Conservation (phyloP, 2,797 vertebrate species). For the Smutsia temminckii region DNA sequence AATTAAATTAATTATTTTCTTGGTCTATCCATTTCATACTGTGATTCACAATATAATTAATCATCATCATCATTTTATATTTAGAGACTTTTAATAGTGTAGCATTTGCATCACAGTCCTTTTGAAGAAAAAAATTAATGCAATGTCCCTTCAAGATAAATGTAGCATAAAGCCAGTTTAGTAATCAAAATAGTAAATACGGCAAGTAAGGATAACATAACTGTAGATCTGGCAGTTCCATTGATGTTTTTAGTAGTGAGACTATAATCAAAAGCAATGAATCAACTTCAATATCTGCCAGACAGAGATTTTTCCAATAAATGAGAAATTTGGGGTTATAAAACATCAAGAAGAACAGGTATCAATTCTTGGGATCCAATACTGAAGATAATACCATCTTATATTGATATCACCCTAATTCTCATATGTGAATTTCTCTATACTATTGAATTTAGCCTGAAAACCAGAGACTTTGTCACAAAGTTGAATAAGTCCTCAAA, state of each 20-base stretch:
- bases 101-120: neutral
- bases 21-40: neutral
- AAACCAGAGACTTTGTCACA: neutral
- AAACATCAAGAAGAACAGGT: neutral
- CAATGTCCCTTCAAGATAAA: neutral
- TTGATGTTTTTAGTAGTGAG: neutral
- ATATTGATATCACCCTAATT: neutral
- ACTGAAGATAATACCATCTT: neutral
- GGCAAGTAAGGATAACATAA: neutral
- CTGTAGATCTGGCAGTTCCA: neutral
- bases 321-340: neutral
- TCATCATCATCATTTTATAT: neutral
- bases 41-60: neutral
- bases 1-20: conserved; percentile 8
- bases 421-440: neutral
- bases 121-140: neutral
- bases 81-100: neutral
- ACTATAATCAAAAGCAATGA: neutral
- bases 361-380: neutral
- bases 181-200: neutral
- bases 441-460: neutral
- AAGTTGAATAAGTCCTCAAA: neutral
- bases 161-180: neutral
- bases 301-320: neutral
- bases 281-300: neutral